Evolutionary conservation across 2,888 invertebrate species (phyloP).

Genomic region (Xiphydria camelus): DNA sequence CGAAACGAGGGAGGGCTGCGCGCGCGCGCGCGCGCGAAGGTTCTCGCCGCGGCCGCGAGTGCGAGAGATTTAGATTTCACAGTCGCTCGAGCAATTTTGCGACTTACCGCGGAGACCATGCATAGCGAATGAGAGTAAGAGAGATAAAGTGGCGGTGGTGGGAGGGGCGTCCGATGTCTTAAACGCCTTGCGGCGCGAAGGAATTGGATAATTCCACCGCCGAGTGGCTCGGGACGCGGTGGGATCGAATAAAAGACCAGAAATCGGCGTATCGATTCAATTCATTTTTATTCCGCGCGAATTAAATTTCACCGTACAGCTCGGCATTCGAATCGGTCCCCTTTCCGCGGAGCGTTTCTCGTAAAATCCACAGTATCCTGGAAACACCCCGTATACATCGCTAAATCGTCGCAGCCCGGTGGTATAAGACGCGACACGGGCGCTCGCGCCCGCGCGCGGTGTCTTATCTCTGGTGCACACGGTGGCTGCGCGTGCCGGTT

Average conservation of each 20-base stretch:
- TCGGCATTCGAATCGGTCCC: neutral
- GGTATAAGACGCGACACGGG: too few relatives aligned
- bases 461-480: slow-evolving; percentile 56
- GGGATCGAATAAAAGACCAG: too few relatives aligned
- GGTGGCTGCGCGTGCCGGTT: slow-evolving; percentile 51
- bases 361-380: too few relatives aligned
- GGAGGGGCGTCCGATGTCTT: too few relatives aligned
- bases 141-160: neutral
- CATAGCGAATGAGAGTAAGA: slow-evolving; percentile 31
- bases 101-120: slow-evolving; percentile 38
- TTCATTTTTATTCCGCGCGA: too few relatives aligned
- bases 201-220: too few relatives aligned
- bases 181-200: too few relatives aligned
- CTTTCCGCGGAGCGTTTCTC: slow-evolving; percentile 15
- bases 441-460: too few relatives aligned
- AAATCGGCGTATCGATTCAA: too few relatives aligned
- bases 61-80: slow-evolving; percentile 48
- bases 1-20: slow-evolving; percentile 35
- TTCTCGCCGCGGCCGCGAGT: slow-evolving; percentile 36
- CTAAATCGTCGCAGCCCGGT: too few relatives aligned
- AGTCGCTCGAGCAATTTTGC: slow-evolving; percentile 45
- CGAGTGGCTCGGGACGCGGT: too few relatives aligned
- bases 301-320: neutral
- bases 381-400: too few relatives aligned
- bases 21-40: slow-evolving; percentile 14